Evolutionary conservation across 2,888 invertebrate genomes (phyloP).

Genomic region (Leptura quadrifasciata): DNA sequence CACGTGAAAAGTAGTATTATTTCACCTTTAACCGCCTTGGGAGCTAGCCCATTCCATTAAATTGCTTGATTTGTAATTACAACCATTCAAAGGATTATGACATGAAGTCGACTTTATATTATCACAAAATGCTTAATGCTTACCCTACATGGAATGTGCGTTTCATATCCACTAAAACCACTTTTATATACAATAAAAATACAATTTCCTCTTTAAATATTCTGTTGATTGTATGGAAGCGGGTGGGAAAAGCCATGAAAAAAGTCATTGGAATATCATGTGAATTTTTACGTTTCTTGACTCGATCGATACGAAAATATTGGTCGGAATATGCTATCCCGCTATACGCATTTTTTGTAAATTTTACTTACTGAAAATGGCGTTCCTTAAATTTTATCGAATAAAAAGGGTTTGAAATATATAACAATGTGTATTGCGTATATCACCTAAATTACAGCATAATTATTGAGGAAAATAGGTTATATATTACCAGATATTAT

Average conservation of each 20-base stretch:
- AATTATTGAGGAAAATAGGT: no score
- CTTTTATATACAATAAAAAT: not conserved
- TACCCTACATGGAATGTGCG: not conserved
- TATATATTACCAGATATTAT: no score
- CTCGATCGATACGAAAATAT: no score
- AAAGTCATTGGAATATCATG: not conserved
- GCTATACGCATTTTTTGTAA: no score
- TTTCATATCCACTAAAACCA: not conserved
- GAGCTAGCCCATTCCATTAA: not conserved
- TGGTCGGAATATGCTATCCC: no score
- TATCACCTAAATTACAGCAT: no score
- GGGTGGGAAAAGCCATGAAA: not conserved
- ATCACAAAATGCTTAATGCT: no score
- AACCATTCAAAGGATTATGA: not conserved
- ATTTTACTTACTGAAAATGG: no score
- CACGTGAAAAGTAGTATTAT: conserved; percentile 16
- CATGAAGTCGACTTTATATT: not conserved
- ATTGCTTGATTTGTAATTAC: not conserved
- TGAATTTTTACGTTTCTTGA: not conserved
- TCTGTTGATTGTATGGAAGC: not conserved
- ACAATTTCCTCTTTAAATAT: not conserved
- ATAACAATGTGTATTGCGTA: no score
- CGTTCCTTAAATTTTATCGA: no score
- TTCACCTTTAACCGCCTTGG: not conserved
- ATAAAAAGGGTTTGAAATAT: no score